Evolutionary conservation across 2,113 vertebrate species (phyloP).

Genomic region (Brevimyrus niger): DNA sequence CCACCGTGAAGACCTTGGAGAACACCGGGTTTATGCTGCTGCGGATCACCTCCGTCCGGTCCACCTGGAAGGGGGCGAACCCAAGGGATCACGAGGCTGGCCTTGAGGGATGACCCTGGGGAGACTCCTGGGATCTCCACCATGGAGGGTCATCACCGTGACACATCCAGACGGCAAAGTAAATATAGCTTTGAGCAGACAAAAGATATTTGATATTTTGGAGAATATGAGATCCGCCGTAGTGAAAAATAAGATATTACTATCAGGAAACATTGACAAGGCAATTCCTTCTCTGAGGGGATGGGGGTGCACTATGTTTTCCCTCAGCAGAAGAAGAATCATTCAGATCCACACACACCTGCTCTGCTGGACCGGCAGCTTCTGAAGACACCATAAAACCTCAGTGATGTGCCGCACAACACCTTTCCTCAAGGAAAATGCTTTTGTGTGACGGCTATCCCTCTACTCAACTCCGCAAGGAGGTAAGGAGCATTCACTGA

Average conservation of each 20-base stretch:
- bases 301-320: background rate
- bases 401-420: background rate
- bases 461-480: background rate
- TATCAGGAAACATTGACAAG: background rate
- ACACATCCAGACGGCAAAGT: background rate
- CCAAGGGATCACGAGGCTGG: background rate
- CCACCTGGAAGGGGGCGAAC: conserved; percentile 65
- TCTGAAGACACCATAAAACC: background rate
- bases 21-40: conserved; percentile 88
- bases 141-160: background rate
- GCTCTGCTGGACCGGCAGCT: background rate
- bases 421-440: background rate
- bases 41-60: conserved; percentile 92
- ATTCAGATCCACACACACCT: background rate
- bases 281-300: background rate
- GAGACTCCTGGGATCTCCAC: background rate
- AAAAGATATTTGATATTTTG: background rate
- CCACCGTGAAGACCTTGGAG: conserved; percentile 91
- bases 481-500: too few relatives aligned
- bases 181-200: background rate
- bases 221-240: background rate
- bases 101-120: background rate
- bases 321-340: background rate
- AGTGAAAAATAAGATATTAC: background rate
- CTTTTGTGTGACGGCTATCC: background rate